Evolutionary conservation across 1,140 invertebrate genomes (phyloP).

Genomic region (Plutomurus gul): DNA sequence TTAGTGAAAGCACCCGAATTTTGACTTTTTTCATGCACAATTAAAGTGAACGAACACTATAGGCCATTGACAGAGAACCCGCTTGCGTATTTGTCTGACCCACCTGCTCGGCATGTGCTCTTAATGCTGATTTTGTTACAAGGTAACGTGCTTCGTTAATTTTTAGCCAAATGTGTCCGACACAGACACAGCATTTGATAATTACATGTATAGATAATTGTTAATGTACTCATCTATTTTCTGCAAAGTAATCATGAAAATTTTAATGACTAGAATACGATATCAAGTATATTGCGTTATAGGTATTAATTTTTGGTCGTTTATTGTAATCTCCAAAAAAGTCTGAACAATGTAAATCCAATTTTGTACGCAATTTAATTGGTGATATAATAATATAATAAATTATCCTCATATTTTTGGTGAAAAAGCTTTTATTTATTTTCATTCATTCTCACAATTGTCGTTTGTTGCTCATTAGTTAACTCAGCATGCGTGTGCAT

Average conservation of each 20-base stretch:
- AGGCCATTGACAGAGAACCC: background rate
- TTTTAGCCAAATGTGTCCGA: constrained; percentile 20
- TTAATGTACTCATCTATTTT: background rate
- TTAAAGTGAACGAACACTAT: too few species aligned
- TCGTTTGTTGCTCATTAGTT: constrained; percentile 6
- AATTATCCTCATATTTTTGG: constrained; percentile 21
- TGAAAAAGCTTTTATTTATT: constrained; percentile 26
- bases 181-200: background rate
- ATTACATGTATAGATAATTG: background rate
- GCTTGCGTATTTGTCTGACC: background rate
- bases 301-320: background rate
- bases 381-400: constrained; percentile 15
- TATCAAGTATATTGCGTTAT: background rate
- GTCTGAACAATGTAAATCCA: constrained; percentile 26
- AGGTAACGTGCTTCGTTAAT: background rate
- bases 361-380: constrained; percentile 28
- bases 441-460: constrained; percentile 8
- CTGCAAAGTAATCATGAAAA: constrained; percentile 19
- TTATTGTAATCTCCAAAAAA: background rate
- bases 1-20: background rate
- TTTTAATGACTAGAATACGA: background rate
- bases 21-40: too few species aligned
- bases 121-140: background rate
- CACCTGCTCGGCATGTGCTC: background rate
- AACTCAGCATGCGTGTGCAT: constrained; percentile 3